Conservation (phyloP, 2,888 invertebrate genomes). For the Tetragnatha montana region DNA sequence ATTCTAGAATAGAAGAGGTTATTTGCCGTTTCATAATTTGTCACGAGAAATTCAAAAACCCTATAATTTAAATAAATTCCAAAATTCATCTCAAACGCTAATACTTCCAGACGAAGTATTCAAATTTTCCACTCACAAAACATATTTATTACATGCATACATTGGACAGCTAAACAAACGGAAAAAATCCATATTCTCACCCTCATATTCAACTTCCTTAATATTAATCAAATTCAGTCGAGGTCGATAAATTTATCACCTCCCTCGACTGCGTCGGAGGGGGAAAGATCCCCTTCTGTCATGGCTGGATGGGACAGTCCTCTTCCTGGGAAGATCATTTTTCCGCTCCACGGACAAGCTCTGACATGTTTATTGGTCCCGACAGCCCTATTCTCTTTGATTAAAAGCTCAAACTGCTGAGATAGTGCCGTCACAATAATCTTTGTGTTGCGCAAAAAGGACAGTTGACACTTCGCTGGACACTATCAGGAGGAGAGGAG, state of each 20-base stretch:
- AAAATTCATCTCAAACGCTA: too few species aligned
- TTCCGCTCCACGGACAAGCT: constrained; percentile 11
- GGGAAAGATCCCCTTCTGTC: constrained; percentile 20
- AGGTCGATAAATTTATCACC: constrained; percentile 40
- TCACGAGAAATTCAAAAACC: too few species aligned
- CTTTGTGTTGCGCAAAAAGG: constrained; percentile 28
- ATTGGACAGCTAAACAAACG: too few species aligned
- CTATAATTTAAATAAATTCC: too few species aligned
- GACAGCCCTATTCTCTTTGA: constrained; percentile 9
- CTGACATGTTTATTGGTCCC: constrained; percentile 45
- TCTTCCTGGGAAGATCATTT: constrained; percentile 41
- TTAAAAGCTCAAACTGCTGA: constrained; percentile 11
- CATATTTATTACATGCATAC: too few species aligned
- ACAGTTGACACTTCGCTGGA: not conserved
- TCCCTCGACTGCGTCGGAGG: not conserved
- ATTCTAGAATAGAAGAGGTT: too few species aligned
- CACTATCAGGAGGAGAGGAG: constrained; percentile 23
- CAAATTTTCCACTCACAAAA: too few species aligned
- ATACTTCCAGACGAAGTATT: too few species aligned
- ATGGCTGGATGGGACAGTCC: constrained; percentile 19
- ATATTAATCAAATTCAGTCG: not conserved
- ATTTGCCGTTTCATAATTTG: too few species aligned
- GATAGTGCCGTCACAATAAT: constrained; percentile 11
- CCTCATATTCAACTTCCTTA: constrained; percentile 17
- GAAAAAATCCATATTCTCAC: too few species aligned